phyloP scores from a whole-genome alignment of 2,888 invertebrate species.

The Dolichomitus sp. region DNA sequence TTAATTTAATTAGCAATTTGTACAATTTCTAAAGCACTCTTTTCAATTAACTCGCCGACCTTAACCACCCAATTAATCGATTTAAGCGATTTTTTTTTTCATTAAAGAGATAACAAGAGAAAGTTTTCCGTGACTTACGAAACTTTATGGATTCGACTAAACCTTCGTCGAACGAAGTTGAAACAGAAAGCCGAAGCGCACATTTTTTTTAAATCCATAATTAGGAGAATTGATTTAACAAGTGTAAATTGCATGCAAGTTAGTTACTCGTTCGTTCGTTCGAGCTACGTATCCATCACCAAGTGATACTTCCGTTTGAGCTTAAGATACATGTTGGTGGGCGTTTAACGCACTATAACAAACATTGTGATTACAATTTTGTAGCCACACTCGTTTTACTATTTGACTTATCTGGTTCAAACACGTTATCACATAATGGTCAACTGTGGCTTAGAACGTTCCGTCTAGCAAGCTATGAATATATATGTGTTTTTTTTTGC shows the following conservation, averaged over 20 bases:
- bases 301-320: constrained; percentile 61
- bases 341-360: not conserved
- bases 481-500: not conserved
- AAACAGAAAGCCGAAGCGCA: not conserved
- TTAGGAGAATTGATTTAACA: not conserved
- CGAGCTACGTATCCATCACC: not conserved
- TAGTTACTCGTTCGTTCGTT: not conserved
- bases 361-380: not conserved
- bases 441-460: not conserved
- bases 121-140: not conserved
- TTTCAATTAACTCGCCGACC: too few species aligned
- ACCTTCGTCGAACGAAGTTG: not conserved
- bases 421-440: not conserved
- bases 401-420: constrained; percentile 2
- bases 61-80: too few species aligned
- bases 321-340: constrained; percentile 47
- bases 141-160: not conserved
- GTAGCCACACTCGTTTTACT: not conserved
- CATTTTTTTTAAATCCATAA: not conserved
- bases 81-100: not conserved
- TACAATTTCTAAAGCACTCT: too few species aligned
- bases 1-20: too few species aligned
- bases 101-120: not conserved
- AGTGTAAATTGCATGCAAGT: not conserved
- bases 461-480: not conserved